Evolutionary conservation across 2,888 invertebrate genomes (phyloP).

Genomic region (Drosophila anomelani): DNA sequence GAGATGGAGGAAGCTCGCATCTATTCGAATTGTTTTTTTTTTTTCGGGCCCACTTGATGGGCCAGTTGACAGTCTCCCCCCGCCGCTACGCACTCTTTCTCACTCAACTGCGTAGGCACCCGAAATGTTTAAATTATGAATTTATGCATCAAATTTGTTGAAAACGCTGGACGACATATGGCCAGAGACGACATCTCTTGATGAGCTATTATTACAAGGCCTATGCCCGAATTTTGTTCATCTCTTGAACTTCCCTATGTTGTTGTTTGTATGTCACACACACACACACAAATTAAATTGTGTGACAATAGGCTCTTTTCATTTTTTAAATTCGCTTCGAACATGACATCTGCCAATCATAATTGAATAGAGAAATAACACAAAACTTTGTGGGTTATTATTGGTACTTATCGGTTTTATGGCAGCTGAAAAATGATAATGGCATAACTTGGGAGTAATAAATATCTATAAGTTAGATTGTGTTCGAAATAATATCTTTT

Average conservation of each 20-base stretch:
- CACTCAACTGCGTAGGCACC: constrained; percentile 53
- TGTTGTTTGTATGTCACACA: not conserved
- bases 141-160: constrained; percentile 60
- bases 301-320: constrained; percentile 13
- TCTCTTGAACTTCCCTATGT: constrained; percentile 15
- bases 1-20: constrained; percentile 13
- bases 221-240: constrained; percentile 19
- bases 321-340: not conserved
- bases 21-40: constrained; percentile 20
- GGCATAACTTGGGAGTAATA: not conserved
- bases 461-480: not conserved
- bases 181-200: constrained; percentile 8
- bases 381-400: not conserved
- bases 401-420: constrained; percentile 12
- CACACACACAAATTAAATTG: constrained; percentile 2
- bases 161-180: constrained; percentile 33
- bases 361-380: constrained; percentile 2
- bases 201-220: constrained; percentile 44
- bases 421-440: not conserved
- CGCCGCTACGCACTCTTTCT: constrained; percentile 33
- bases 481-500: not conserved
- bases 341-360: constrained; percentile 18
- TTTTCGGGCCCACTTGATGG: constrained; percentile 46
- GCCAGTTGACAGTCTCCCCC: constrained; percentile 66
- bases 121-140: constrained; percentile 51